A percentile compares a stretch with the other conserved stretches of the same genome.
These are phyloP conservation scores for Neolamprologus longior DNA, from an alignment of 2,113 vertebrate genomes.

Conservation along the genomic window DNA sequence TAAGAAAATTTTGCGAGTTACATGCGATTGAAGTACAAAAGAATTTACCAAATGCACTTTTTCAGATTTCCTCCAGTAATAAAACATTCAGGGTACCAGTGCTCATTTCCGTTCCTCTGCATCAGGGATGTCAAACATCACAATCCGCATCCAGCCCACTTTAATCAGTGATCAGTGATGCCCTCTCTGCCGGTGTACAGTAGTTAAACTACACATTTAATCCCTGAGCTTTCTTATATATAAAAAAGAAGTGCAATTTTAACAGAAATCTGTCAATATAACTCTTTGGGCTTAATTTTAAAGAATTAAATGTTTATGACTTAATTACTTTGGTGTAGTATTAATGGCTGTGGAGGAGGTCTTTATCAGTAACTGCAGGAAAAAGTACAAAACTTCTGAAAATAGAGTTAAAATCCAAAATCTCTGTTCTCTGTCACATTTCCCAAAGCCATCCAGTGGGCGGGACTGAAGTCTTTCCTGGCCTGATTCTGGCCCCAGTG, in stretches of 20 bases:
- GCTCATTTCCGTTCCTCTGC: neutral
- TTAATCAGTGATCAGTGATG: neutral
- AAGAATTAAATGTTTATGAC: neutral
- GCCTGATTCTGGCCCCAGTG: neutral
- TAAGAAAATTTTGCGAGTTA: neutral
- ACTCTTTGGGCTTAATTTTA: neutral
- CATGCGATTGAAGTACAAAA: neutral
- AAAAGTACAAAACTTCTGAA: neutral
- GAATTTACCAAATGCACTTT: neutral
- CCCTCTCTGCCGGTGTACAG: neutral
- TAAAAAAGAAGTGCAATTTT: neutral
- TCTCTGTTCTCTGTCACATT: neutral
- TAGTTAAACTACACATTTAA: neutral
- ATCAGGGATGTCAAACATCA: neutral
- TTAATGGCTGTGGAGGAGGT: fast-evolving
- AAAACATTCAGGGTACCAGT: neutral
- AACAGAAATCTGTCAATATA: neutral
- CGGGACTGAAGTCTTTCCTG: neutral
- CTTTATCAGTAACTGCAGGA: neutral
- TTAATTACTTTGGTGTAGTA: neutral
- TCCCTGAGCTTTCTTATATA: neutral
- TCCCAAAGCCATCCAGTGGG: neutral
- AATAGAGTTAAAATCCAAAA: neutral
- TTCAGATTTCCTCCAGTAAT: neutral
- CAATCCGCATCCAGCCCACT: neutral